Evolutionary conservation across 2,888 invertebrate species (phyloP), one percentile per base, ranked within the genome.

Genomic region (Acronicta alni): DNA sequence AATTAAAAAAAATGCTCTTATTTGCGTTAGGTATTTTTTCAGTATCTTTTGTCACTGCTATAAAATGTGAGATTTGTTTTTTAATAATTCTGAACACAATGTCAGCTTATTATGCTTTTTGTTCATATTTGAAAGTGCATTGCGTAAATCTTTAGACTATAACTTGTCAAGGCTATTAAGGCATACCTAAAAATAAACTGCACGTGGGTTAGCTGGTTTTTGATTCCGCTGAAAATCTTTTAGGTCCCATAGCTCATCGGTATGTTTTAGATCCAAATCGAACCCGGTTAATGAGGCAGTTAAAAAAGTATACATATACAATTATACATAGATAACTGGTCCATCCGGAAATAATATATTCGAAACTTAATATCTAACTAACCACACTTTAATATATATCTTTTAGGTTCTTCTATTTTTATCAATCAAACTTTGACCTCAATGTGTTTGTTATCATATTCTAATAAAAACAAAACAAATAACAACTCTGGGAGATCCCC

Each of bases 71-170:
- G 14, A 1, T 23, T 16, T 52, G 41, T 42, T 39, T 41, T 47
- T 52, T 48, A 14, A 42, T 47, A 41, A 48, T 14, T 8, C 3
- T 17, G 26, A 12, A 30, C 32, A 42, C 30, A 51, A 41, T 30
- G 18, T 17, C 10, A 43, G 7, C 5, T 41, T 20, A 56, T 46
- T 37, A 38, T 39, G 16, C 17, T 18, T 47, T 63, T 44, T 53
- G 53, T 58, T 58, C 18, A 47, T 37, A 64, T 67, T 67, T 51
- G 67, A 67, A 67, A 68, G 67, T 67, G 12, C 17, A 18, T 67
- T 58, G 47, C 64, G 64, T 39, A 26, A 63, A 47, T 18, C 0
- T 55, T 44, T 38, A 42, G 35, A 10, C 18, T 41, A 18, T 16
- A 30, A 43, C 17, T 64, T 41, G 54, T 0, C 51, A 42, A 68